Evolutionary conservation across 2,797 vertebrate species (phyloP).

Genomic region (Gymnocypris eckloni): DNA sequence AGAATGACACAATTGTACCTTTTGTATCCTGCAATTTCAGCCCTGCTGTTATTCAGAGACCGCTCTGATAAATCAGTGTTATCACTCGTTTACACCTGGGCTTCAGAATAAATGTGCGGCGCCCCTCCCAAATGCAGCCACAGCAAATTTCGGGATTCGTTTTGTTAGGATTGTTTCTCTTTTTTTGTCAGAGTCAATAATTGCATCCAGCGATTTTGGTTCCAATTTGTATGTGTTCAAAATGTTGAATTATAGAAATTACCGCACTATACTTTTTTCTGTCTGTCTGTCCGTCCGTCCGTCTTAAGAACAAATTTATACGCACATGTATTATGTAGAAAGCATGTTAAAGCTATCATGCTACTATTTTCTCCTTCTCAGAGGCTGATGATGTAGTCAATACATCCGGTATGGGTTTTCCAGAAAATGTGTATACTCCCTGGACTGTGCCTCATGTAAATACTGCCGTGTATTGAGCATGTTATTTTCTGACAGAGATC

Average conservation of each 20-base stretch:
- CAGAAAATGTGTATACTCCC: too few relatives aligned
- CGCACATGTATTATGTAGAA: background rate
- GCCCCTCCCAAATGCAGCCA: conserved; percentile 42
- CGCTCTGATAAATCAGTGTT: conserved; percentile 63
- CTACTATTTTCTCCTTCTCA: background rate
- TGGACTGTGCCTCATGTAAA: too few relatives aligned
- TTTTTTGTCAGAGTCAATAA: conserved; percentile 43
- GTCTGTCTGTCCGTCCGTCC: background rate
- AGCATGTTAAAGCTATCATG: background rate
- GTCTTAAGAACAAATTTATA: background rate
- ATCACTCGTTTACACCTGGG: conserved; percentile 63
- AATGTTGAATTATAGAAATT: conserved; percentile 38
- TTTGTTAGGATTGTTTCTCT: conserved; percentile 43
- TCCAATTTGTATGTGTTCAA: conserved; percentile 22
- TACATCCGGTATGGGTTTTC: too few relatives aligned
- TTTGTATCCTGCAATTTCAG: conserved; percentile 59
- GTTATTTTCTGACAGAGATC: too few relatives aligned
- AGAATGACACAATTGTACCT: conserved; percentile 58
- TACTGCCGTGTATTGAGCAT: too few relatives aligned
- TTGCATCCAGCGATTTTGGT: conserved; percentile 25
- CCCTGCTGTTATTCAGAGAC: conserved; percentile 51
- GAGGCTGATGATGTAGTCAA: background rate
- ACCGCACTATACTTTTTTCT: background rate
- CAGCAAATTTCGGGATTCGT: conserved; percentile 37
- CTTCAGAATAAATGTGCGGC: conserved; percentile 45